These are phyloP conservation scores for Eristalinus aeneus DNA, from an alignment of 2,888 invertebrate genomes.

Conservation along the genomic window DNA sequence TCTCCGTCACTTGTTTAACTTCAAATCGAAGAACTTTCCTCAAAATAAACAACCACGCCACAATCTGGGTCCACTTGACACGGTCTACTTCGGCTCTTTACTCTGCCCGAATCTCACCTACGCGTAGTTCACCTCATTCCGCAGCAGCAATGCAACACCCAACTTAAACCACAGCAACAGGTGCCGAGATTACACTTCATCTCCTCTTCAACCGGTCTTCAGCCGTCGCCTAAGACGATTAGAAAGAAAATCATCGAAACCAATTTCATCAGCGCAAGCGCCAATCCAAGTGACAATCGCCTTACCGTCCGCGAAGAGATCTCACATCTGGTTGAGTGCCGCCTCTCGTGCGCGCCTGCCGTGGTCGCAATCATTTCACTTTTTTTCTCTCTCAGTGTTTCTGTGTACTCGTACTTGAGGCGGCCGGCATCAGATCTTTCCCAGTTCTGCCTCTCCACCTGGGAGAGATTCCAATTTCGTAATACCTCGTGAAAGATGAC, in stretches of 20 bases:
- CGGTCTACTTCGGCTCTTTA: constrained; percentile 2
- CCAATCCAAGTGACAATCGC: constrained; percentile 20
- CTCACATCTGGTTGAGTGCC: constrained; percentile 16
- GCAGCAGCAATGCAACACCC: background rate
- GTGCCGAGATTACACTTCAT: constrained; percentile 15
- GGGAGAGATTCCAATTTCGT: constrained; percentile 46
- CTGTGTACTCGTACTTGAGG: background rate
- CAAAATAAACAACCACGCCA: background rate
- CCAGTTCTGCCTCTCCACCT: background rate
- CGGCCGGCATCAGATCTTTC: background rate
- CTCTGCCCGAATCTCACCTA: background rate
- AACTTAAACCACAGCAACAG: constrained; percentile 15
- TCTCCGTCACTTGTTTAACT: background rate
- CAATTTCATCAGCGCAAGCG: constrained; percentile 28
- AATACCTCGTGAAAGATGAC: constrained; percentile 35
- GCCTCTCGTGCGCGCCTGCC: background rate
- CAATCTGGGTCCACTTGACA: constrained; percentile 14
- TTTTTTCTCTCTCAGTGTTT: constrained; percentile 28
- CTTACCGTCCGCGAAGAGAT: background rate
- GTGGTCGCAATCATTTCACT: constrained; percentile 51
- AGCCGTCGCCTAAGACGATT: constrained; percentile 34
- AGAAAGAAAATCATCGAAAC: constrained; percentile 18
- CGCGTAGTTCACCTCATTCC: background rate
- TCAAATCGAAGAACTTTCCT: background rate
- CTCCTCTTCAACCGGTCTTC: constrained; percentile 1